phyloP scores from a whole-genome alignment of 2,113 vertebrate genomes.

The Galemys pyrenaicus region DNA sequence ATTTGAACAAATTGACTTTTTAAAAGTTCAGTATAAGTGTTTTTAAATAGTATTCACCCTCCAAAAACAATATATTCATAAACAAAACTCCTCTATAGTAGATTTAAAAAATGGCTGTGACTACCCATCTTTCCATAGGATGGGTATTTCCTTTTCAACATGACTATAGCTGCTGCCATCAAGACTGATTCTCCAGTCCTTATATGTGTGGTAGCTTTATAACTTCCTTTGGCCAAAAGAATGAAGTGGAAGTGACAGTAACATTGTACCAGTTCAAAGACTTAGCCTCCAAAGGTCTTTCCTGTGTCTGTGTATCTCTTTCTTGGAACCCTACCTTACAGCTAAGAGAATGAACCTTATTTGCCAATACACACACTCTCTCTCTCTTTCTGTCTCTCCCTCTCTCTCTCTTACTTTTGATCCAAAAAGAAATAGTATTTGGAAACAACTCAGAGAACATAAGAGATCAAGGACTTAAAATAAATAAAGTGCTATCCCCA shows the following conservation, averaged over 20 bases:
- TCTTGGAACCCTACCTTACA: neutral
- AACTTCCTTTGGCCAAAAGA: neutral
- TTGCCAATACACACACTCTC: neutral
- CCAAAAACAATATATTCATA: neutral
- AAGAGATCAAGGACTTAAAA: neutral
- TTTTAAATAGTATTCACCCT: neutral
- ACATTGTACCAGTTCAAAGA: neutral
- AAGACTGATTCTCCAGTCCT: neutral
- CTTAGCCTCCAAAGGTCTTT: neutral
- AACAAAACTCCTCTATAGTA: neutral
- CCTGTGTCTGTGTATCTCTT: neutral
- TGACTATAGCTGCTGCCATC: neutral
- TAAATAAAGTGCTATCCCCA: neutral
- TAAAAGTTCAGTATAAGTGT: slow-evolving; percentile 7
- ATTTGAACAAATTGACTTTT: slow-evolving; percentile 43
- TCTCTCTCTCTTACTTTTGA: neutral
- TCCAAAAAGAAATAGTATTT: neutral
- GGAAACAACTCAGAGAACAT: neutral
- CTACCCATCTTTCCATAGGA: neutral
- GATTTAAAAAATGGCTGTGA: neutral
- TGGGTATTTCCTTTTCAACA: neutral
- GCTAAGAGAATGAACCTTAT: too few relatives aligned
- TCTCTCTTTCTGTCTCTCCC: too few relatives aligned
- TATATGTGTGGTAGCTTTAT: neutral
- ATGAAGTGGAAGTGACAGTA: neutral